Conservation (phyloP, 2,113 vertebrate genomes). For the Prietella phreatophila region DNA sequence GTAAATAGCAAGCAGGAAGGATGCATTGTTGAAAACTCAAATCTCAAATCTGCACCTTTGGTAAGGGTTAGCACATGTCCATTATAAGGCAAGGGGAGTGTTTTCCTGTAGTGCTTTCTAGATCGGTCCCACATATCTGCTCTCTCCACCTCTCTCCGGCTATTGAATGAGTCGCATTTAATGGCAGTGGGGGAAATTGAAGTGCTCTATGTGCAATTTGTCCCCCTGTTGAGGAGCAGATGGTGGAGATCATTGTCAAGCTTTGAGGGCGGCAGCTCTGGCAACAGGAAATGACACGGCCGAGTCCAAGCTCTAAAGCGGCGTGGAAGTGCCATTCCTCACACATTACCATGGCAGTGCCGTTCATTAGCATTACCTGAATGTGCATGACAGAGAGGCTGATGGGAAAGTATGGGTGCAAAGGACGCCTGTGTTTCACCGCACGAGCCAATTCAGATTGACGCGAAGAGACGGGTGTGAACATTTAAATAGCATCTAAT, state of each 20-base stretch:
- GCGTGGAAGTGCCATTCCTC: conserved; percentile 71
- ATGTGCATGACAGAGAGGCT: conserved; percentile 70
- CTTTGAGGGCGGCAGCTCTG: conserved; percentile 54
- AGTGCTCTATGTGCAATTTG: conserved; percentile 49
- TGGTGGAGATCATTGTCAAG: conserved; percentile 57
- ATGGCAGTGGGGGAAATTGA: conserved; percentile 52
- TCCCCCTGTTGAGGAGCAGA: conserved; percentile 48
- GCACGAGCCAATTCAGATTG: conserved; percentile 56
- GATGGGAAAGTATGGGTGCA: conserved; percentile 58
- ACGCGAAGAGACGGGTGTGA: conserved; percentile 13
- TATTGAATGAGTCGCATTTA: conserved; percentile 53
- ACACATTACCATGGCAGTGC: conserved; percentile 70
- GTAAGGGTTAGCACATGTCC: conserved; percentile 45
- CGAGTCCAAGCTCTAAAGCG: conserved; percentile 66
- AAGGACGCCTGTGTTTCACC: conserved; percentile 57
- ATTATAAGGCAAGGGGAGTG: conserved; percentile 39
- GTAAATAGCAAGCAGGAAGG: neutral
- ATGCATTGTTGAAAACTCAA: conserved; percentile 12
- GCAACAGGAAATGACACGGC: conserved; percentile 64
- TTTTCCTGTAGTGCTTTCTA: conserved; percentile 47
- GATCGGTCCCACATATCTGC: conserved; percentile 55
- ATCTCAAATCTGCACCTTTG: conserved; percentile 30
- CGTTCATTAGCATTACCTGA: conserved; percentile 73
- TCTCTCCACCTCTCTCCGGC: conserved; percentile 51
- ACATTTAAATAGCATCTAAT: conserved; percentile 39